A percentile compares a stretch with the other conserved stretches of the same genome.
phyloP scores from a whole-genome alignment of 2,888 invertebrate species.

The Leptopilina myrica region DNA sequence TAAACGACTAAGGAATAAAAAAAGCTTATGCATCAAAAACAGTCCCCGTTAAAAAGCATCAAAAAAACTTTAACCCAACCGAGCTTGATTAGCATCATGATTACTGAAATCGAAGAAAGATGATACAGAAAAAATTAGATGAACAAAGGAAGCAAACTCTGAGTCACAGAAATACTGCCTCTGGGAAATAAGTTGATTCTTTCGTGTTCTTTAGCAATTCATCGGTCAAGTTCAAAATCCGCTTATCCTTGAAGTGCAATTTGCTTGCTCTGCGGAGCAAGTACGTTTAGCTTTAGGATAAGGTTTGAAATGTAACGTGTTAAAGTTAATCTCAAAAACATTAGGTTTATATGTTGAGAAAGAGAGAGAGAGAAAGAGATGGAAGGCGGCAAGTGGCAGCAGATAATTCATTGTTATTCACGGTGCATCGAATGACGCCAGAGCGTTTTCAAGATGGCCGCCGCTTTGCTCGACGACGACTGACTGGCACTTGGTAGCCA shows the following conservation, averaged over 20 bases:
- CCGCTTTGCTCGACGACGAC: constrained; percentile 51
- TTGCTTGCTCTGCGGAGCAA: not conserved
- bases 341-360: not conserved
- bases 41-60: not conserved
- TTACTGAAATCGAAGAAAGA: constrained; percentile 5
- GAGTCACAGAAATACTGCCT: constrained; percentile 14
- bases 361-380: not conserved
- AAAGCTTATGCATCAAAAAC: not conserved
- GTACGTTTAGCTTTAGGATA: constrained; percentile 11
- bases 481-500: constrained; percentile 70
- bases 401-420: constrained; percentile 67
- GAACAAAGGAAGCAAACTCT: not conserved
- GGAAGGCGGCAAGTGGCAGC: constrained; percentile 39
- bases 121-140: not conserved
- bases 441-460: constrained; percentile 72
- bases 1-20: not conserved
- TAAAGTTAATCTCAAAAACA: constrained; percentile 5
- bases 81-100: constrained; percentile 16
- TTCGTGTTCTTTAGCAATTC: constrained; percentile 25
- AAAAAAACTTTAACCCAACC: not conserved
- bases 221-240: constrained; percentile 37
- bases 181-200: not conserved
- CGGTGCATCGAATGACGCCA: constrained; percentile 66
- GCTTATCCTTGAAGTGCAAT: constrained; percentile 20
- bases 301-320: not conserved